Base-by-base conservation (phyloP, 1,140 invertebrate species). In the Paramacrobiotus metropolitanus region DNA sequence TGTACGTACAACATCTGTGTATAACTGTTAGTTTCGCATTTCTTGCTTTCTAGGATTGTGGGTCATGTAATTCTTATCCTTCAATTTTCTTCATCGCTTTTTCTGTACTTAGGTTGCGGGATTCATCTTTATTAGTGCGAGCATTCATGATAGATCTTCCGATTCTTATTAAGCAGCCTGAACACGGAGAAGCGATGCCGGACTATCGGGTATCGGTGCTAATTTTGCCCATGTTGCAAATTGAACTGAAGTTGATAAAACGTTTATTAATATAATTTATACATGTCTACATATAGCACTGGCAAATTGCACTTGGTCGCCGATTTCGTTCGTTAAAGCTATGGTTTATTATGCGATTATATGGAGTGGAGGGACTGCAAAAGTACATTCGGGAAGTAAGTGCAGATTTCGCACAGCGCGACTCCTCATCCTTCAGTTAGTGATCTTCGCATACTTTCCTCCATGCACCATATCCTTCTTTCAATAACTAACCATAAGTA, bases 311-410 rank as follows among this genome's bases (percentile, higher is more conserved):
- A 15, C 64, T 77, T 2, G 76, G 76, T 3, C 67, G 76, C 63
- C 65, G 76, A 28, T 77, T 77, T 65, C 67, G 76, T 24, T 74
- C 77, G 21, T 67, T 77, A 4, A 77, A 77, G 64, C 63, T 78
- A 21, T 77, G 77, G 77, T 78, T 78, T 66, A 75, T 75, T 20
- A 40, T 77, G 28, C 65, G 76, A 60, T 66, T 68, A 1, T 70
- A 72, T 60, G 75, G 75, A 18, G 65, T 75, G 1, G 67, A 70
- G 15, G 69, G 69, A 21, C 65, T 77, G 3, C 72, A 75, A 65
- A 63, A 68, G 29, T 67, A 73, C 59, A 73, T 77, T 21, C 44
- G 75, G 63, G 67, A 68, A 62, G 75, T 75, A 24, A 55, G 48
- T 15, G 34, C 9, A 9, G n/a, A 40, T n/a, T n/a, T n/a, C n/a